Evolutionary conservation across 2,888 invertebrate species (phyloP).

Genomic region (Ceramica pisi): DNA sequence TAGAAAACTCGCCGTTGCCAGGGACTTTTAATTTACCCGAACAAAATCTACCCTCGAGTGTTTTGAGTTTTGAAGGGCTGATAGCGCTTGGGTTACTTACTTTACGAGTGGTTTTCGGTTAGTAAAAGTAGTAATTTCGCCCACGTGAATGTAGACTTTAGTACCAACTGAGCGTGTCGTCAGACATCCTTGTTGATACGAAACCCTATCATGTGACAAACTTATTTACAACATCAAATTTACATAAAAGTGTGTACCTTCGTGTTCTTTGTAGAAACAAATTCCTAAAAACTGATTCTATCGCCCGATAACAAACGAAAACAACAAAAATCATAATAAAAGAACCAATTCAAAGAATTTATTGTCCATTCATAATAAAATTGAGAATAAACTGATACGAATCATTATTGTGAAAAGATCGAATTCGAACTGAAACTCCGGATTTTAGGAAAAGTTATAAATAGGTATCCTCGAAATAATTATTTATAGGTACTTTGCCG

Average conservation of each 20-base stretch:
- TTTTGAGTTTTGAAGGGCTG: slow-evolving; percentile 16
- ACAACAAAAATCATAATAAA: not conserved
- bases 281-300: not conserved
- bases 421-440: slow-evolving; percentile 8
- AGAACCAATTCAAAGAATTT: slow-evolving; percentile 8
- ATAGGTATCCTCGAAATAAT: slow-evolving; percentile 28
- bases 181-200: not conserved
- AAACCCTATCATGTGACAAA: not conserved
- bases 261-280: not conserved
- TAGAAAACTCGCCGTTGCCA: slow-evolving; percentile 5
- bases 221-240: not conserved
- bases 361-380: slow-evolving; percentile 10
- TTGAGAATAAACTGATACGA: slow-evolving; percentile 18
- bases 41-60: slow-evolving; percentile 6
- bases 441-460: slow-evolving; percentile 18
- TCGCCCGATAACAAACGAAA: not conserved
- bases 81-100: slow-evolving; percentile 8
- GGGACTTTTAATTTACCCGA: slow-evolving; percentile 6
- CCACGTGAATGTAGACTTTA: not conserved
- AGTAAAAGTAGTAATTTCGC: slow-evolving; percentile 6
- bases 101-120: slow-evolving; percentile 9
- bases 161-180: not conserved
- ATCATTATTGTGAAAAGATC: slow-evolving; percentile 33
- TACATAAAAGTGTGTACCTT: not conserved
- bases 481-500: slow-evolving; percentile 17